These are phyloP conservation scores for Lasiurus cinereus DNA, from an alignment of 2,113 vertebrate genomes.

Conservation along the genomic window DNA sequence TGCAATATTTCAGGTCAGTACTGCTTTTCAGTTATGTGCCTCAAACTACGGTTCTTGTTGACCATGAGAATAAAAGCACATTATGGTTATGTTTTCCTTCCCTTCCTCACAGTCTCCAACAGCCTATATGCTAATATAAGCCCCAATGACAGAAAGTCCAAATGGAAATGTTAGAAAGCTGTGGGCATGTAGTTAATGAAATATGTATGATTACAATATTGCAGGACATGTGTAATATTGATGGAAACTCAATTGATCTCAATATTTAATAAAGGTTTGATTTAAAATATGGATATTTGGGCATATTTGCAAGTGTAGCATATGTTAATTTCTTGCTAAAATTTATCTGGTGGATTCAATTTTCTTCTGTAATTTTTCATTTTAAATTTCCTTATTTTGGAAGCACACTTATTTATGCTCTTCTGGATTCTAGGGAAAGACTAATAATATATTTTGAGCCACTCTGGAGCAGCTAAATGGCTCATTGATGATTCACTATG, in stretches of 20 bases:
- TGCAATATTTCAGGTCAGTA: constrained; percentile 81
- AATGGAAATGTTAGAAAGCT: constrained; percentile 86
- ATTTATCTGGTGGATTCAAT: constrained; percentile 86
- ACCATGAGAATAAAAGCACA: constrained; percentile 81
- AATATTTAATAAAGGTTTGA: constrained; percentile 87
- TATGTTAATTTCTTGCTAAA: constrained; percentile 87
- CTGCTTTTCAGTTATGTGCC: constrained; percentile 86
- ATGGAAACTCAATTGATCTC: constrained; percentile 84
- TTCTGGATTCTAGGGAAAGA: constrained; percentile 60
- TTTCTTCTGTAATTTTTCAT: constrained; percentile 86
- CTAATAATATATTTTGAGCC: constrained; percentile 39
- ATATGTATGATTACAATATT: constrained; percentile 85
- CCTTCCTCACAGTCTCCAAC: constrained; percentile 81
- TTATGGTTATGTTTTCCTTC: constrained; percentile 61
- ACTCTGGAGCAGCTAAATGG: constrained; percentile 16
- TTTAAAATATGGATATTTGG: constrained; percentile 81
- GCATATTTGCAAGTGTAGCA: constrained; percentile 82
- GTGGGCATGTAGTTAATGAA: constrained; percentile 87
- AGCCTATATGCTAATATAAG: constrained; percentile 85
- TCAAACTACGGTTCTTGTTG: constrained; percentile 82
- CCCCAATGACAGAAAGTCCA: constrained; percentile 83
- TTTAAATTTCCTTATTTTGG: constrained; percentile 80
- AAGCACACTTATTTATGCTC: constrained; percentile 76
- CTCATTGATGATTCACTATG: constrained; percentile 27
- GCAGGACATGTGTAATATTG: constrained; percentile 82